These are phyloP conservation scores for Rallus limicola DNA, from an alignment of 2,113 vertebrate genomes.

Conservation along the genomic window DNA sequence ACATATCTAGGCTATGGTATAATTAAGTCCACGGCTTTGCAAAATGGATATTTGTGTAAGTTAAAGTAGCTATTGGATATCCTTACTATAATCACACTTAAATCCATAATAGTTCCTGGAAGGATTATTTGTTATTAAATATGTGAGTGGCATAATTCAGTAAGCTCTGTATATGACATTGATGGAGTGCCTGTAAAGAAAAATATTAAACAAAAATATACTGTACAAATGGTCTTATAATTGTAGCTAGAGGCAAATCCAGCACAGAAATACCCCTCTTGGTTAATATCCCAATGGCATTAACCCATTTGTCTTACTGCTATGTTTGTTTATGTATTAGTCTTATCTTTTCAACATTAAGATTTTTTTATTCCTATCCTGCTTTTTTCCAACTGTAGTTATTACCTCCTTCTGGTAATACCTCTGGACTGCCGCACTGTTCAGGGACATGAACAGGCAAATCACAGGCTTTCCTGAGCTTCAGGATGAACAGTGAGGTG, in stretches of 20 bases:
- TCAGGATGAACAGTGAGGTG: not conserved
- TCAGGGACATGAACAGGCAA: not conserved
- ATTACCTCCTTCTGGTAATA: not conserved
- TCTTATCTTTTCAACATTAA: not conserved
- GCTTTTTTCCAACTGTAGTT: not conserved
- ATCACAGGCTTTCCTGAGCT: not conserved
- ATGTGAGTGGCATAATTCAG: slow-evolving; percentile 42
- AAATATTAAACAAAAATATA: slow-evolving; percentile 39
- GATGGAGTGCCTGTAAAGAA: slow-evolving; percentile 12
- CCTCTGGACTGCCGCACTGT: not conserved
- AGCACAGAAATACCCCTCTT: not conserved
- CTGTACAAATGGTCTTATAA: slow-evolving; percentile 28
- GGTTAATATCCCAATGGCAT: not conserved
- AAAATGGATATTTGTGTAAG: slow-evolving; percentile 25
- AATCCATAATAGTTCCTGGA: slow-evolving; percentile 32
- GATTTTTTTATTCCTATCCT: not conserved
- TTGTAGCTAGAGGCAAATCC: slow-evolving; percentile 27
- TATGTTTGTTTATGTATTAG: not conserved
- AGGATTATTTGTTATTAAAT: slow-evolving; percentile 57
- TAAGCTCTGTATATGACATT: slow-evolving; percentile 7
- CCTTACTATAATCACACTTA: slow-evolving; percentile 30
- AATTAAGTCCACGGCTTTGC: slow-evolving; percentile 21
- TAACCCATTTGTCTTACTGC: not conserved
- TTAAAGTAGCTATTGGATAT: slow-evolving; percentile 27
- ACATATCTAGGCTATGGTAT: not conserved